phyloP scores from a whole-genome alignment of 2,888 invertebrate species.

The Pollenia griseotomentosa region DNA sequence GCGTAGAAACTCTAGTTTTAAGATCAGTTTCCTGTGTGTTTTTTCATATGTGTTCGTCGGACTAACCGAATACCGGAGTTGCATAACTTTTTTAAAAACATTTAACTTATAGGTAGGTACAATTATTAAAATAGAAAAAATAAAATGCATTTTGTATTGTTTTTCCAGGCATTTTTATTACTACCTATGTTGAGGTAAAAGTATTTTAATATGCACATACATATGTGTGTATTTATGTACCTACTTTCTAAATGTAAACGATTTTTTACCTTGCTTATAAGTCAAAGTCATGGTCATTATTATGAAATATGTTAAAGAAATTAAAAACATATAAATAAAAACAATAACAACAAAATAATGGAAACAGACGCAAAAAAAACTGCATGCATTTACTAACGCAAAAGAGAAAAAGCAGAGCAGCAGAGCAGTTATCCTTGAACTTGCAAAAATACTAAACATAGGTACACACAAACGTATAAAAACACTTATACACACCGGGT shows the following conservation, averaged over 20 bases:
- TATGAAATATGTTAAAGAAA: constrained; percentile 56
- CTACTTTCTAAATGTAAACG: no score
- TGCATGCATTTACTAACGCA: constrained; percentile 68
- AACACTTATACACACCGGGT: neutral
- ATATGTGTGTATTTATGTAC: neutral
- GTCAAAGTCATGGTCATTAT: constrained; percentile 73
- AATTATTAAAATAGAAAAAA: no score
- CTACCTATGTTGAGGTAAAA: neutral
- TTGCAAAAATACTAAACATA: constrained; percentile 63
- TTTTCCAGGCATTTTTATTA: neutral
- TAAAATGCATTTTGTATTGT: no score
- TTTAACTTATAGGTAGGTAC: no score
- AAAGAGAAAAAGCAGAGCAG: constrained; percentile 40
- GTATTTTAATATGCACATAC: neutral
- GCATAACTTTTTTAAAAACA: no score
- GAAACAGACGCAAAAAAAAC: constrained; percentile 52
- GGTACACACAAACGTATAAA: constrained; percentile 11
- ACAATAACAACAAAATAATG: constrained; percentile 28
- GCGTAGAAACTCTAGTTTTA: no score
- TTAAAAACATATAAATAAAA: neutral
- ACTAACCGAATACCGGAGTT: no score
- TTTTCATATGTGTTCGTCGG: no score
- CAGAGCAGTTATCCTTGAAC: constrained; percentile 74
- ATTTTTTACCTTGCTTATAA: constrained; percentile 23
- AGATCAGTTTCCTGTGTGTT: no score